These are phyloP conservation scores for Latrodectus elegans DNA, from an alignment of 2,888 invertebrate genomes.

Conservation along the genomic window DNA sequence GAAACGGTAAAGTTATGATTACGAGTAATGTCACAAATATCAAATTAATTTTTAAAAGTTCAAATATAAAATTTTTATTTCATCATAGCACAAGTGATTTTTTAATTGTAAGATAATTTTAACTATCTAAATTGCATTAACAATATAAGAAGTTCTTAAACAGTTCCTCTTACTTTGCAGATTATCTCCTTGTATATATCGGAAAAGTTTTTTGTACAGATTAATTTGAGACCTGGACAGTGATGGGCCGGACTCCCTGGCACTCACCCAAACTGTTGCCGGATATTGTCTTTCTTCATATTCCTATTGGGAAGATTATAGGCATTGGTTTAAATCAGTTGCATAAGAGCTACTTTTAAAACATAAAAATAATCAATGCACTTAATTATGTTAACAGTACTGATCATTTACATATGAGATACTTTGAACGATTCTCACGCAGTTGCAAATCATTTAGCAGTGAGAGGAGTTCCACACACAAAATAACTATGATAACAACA, in stretches of 20 bases:
- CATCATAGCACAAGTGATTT: too few species aligned
- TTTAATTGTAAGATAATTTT: background rate
- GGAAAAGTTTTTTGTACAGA: slow-evolving; percentile 64
- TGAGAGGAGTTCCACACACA: too few species aligned
- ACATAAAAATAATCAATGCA: too few species aligned
- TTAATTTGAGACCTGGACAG: slow-evolving; percentile 47
- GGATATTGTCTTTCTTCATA: slow-evolving; percentile 69
- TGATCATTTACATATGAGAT: too few species aligned
- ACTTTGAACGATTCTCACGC: too few species aligned
- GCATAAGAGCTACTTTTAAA: too few species aligned
- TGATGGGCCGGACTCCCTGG: slow-evolving; percentile 38
- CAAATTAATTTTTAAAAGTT: background rate
- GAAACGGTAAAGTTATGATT: slow-evolving; percentile 2
- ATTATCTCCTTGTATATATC: slow-evolving; percentile 65
- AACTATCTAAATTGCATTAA: background rate
- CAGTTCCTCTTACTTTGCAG: slow-evolving; percentile 40
- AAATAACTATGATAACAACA: too few species aligned
- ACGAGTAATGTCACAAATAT: too few species aligned
- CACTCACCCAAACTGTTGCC: slow-evolving; percentile 56
- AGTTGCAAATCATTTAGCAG: too few species aligned
- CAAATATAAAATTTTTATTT: background rate
- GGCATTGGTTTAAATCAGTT: background rate
- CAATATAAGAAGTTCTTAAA: background rate
- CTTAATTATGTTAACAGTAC: too few species aligned
- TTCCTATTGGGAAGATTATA: slow-evolving; percentile 33